These are phyloP conservation scores for Leptopilina boulardi DNA, from an alignment of 1,140 invertebrate genomes.

Conservation along the genomic window DNA sequence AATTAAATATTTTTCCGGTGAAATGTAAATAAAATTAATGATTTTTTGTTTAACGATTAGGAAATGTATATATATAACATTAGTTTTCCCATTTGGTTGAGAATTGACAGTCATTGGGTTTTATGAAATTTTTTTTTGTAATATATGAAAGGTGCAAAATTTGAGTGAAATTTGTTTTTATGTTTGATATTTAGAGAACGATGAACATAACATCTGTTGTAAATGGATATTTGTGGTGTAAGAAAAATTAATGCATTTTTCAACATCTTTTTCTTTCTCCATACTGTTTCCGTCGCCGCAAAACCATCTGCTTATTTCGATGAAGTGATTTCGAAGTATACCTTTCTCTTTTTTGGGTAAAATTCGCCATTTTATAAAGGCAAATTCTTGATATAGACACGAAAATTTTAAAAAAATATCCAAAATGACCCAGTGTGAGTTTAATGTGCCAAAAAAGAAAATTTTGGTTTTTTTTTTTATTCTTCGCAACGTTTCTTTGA, in stretches of 20 bases:
- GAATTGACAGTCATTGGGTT: background rate
- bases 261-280: background rate
- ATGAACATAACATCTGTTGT: conserved; percentile 14
- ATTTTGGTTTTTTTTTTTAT: conserved; percentile 46
- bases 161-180: background rate
- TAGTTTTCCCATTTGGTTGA: background rate
- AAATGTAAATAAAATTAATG: background rate
- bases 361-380: too few species aligned
- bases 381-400: too few species aligned
- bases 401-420: too few species aligned
- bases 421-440: too few species aligned
- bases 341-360: too few species aligned
- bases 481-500: conserved; percentile 12
- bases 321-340: conserved; percentile 66
- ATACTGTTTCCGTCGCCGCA: conserved; percentile 29
- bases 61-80: background rate
- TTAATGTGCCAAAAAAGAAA: conserved; percentile 32
- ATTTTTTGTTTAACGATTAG: background rate
- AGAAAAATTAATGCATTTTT: conserved; percentile 26
- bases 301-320: conserved; percentile 65
- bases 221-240: background rate
- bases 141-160: conserved; percentile 11
- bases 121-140: background rate
- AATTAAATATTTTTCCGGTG: background rate
- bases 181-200: background rate